Percentiles rank a stretch among this genome's conserved stretches.
Evolutionary conservation across 2,888 invertebrate genomes (phyloP).

Genomic region (Tuberolachnus salignus): DNA sequence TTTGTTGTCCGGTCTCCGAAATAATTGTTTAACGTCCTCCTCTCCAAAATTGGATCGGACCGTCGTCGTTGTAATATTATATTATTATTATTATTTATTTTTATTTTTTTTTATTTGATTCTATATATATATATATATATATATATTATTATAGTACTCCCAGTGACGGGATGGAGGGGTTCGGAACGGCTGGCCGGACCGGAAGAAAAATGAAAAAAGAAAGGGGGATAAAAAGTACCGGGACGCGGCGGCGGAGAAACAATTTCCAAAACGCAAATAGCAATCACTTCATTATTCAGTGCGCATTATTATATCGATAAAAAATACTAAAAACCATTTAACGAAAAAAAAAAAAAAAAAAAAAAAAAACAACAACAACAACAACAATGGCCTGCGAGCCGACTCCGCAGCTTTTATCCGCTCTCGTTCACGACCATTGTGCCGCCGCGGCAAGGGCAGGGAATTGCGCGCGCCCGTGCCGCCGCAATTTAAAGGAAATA

Average conservation of each 20-base stretch:
- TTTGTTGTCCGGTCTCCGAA: conserved; percentile 53
- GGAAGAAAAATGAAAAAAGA: conserved; percentile 1
- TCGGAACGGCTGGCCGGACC: conserved; percentile 7
- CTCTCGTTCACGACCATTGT: conserved; percentile 17
- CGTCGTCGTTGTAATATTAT: conserved; percentile 32
- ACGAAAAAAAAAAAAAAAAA: neutral
- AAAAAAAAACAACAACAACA: conserved; percentile 12
- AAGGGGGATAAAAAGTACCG: conserved; percentile 24
- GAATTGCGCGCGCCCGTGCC: too few relatives aligned
- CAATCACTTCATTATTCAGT: conserved; percentile 49
- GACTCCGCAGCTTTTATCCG: neutral
- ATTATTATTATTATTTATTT: too few relatives aligned
- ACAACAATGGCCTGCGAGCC: conserved; percentile 41
- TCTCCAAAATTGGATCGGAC: conserved; percentile 45
- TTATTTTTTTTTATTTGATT: too few relatives aligned
- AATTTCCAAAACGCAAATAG: conserved; percentile 48
- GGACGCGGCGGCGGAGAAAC: conserved; percentile 35
- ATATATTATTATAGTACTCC: too few relatives aligned
- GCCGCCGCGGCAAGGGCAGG: conserved; percentile 9
- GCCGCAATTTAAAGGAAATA: conserved; percentile 30
- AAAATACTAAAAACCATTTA: conserved; percentile 52
- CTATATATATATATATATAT: too few relatives aligned
- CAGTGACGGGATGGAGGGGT: too few relatives aligned
- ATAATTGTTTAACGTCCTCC: conserved; percentile 56
- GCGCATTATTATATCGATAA: conserved; percentile 17